phyloP scores from a whole-genome alignment of 2,113 vertebrate genomes.

The Orthonyx spaldingii region DNA sequence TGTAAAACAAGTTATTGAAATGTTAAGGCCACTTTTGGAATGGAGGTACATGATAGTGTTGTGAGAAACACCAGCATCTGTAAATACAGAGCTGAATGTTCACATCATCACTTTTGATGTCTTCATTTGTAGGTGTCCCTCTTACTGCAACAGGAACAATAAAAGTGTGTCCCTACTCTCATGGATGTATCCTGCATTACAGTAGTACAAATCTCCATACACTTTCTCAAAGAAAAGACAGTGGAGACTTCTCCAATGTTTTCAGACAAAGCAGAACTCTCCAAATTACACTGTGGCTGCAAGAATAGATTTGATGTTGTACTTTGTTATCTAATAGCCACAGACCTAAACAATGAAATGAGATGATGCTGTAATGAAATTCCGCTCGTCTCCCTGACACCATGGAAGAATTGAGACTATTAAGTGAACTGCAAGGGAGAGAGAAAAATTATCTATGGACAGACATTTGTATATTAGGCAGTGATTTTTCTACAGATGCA shows the following conservation, averaged over 20 bases:
- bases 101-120: background rate
- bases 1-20: background rate
- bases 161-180: background rate
- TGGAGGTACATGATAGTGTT: background rate
- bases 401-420: background rate
- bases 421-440: background rate
- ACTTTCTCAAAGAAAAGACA: background rate
- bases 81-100: background rate
- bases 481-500: slow-evolving; percentile 25
- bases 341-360: slow-evolving; percentile 22
- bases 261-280: background rate
- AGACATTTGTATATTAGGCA: slow-evolving; percentile 12
- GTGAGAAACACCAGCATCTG: background rate
- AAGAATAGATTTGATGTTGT: background rate
- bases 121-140: background rate
- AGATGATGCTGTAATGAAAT: background rate
- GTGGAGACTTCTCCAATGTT: background rate
- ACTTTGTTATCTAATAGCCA: background rate
- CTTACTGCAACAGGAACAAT: background rate
- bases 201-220: background rate
- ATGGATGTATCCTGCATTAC: background rate
- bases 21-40: background rate
- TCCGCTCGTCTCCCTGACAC: background rate
- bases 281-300: background rate
- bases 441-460: background rate